Conservation (phyloP, 2,113 vertebrate species). For the Phaethornis superciliosus region DNA sequence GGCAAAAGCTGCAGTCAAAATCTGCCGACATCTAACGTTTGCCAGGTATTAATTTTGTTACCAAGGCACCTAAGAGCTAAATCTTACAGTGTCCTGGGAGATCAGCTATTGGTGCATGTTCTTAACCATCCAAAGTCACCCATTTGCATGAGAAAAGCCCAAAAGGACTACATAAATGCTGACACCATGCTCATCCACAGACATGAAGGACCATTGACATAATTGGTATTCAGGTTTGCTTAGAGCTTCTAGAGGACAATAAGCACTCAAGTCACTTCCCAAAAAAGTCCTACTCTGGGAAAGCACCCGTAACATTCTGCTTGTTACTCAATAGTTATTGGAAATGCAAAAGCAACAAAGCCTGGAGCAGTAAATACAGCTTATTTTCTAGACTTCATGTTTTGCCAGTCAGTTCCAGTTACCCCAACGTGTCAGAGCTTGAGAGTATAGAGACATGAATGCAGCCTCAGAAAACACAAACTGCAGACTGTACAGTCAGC, state of each 20-base stretch:
- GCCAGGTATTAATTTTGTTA: neutral
- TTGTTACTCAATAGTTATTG: neutral
- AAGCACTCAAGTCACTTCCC: neutral
- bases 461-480: neutral
- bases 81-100: neutral
- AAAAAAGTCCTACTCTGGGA: neutral
- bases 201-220: rapidly evolving
- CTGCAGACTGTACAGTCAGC: neutral
- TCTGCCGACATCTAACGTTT: neutral
- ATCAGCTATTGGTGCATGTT: neutral
- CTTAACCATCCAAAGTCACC: neutral
- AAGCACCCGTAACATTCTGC: neutral
- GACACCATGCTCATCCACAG: neutral
- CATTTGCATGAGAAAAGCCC: neutral
- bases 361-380: neutral
- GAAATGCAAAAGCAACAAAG: slow-evolving; percentile 8
- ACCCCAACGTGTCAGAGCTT: neutral
- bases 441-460: neutral
- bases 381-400: neutral
- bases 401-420: neutral
- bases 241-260: neutral
- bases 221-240: neutral
- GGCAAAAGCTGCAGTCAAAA: neutral
- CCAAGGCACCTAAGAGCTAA: neutral
- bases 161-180: neutral